Evolutionary conservation across 2,888 invertebrate genomes (phyloP).

Genomic region (Zelleria hepariella): DNA sequence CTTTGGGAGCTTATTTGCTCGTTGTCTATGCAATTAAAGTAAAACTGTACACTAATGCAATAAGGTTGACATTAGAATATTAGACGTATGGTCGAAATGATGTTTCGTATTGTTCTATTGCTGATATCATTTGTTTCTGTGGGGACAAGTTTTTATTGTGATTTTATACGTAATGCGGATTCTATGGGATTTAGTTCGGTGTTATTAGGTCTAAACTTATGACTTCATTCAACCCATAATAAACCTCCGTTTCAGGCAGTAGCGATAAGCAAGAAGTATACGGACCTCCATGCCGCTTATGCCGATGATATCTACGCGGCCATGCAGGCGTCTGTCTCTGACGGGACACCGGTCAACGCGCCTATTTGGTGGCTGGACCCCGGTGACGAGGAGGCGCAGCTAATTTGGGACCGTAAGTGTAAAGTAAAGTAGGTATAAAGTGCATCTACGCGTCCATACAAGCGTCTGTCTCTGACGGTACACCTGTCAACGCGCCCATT

Average conservation of each 20-base stretch:
- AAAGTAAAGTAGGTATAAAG: neutral
- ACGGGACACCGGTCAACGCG: slow-evolving; percentile 81
- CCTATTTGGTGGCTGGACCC: slow-evolving; percentile 92
- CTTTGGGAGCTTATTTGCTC: no score
- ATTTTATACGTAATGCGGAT: no score
- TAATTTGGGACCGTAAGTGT: slow-evolving; percentile 10
- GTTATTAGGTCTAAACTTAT: no score
- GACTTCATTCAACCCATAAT: no score
- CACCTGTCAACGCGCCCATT: slow-evolving; percentile 85
- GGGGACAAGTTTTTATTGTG: no score
- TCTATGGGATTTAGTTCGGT: no score
- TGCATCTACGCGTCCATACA: slow-evolving; percentile 62
- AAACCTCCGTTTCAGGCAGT: slow-evolving; percentile 56
- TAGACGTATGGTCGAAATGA: no score
- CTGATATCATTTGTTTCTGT: no score
- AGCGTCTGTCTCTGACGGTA: slow-evolving; percentile 70
- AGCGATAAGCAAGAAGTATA: slow-evolving; percentile 74
- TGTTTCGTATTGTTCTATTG: no score
- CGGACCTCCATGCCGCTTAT: slow-evolving; percentile 75
- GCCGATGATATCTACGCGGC: slow-evolving; percentile 74
- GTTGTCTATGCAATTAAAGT: no score
- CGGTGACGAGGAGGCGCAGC: slow-evolving; percentile 71
- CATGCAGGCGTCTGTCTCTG: slow-evolving; percentile 70
- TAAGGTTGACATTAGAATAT: no score
- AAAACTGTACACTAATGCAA: no score